These are phyloP conservation scores for Sesia bembeciformis DNA, from an alignment of 2,888 invertebrate genomes.

Conservation along the genomic window DNA sequence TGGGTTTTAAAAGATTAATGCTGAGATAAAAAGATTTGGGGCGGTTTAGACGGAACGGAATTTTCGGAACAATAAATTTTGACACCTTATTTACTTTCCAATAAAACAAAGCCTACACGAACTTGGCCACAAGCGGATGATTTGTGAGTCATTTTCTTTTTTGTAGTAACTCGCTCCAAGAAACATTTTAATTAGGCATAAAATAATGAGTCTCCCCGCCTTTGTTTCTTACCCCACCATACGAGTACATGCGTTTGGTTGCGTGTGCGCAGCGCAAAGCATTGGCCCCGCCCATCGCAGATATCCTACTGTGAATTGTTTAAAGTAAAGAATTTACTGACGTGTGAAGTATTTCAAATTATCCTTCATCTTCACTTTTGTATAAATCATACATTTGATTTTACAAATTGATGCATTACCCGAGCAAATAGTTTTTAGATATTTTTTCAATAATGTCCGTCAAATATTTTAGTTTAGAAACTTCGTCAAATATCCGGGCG, in stretches of 20 bases:
- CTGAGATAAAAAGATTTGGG: conserved; percentile 63
- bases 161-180: not conserved
- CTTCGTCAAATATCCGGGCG: conserved; percentile 43
- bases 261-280: conserved; percentile 34
- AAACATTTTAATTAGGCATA: conserved; percentile 14
- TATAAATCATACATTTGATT: no score
- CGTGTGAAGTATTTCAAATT: conserved; percentile 21
- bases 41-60: conserved; percentile 39
- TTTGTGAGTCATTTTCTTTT: not conserved
- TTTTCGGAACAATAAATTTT: conserved; percentile 56
- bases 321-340: conserved; percentile 32
- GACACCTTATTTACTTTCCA: conserved; percentile 28
- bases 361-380: no score
- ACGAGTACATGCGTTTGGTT: conserved; percentile 19
- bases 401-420: no score
- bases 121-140: not conserved
- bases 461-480: conserved; percentile 36
- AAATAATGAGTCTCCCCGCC: conserved; percentile 15
- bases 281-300: conserved; percentile 40
- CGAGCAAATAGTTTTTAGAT: no score
- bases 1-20: conserved; percentile 65
- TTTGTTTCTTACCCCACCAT: conserved; percentile 8
- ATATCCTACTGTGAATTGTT: conserved; percentile 46
- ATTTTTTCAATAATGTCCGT: not conserved
- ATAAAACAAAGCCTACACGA: not conserved